Conservation (phyloP, 2,888 invertebrate genomes). For the Drosophila borborema region DNA sequence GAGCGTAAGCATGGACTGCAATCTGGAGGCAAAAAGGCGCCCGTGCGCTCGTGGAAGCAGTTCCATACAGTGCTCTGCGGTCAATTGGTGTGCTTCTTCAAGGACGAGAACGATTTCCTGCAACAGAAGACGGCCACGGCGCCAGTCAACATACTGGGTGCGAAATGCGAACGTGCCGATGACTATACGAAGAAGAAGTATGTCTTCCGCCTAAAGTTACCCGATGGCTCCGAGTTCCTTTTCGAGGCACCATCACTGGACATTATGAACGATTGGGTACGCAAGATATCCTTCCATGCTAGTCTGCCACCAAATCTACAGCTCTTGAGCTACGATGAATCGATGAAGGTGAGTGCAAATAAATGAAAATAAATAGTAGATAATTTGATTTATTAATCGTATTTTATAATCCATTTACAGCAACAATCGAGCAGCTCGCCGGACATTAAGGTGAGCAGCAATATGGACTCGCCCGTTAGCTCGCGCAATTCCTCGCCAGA, state of each 20-base stretch:
- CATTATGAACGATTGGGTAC: conserved; percentile 95
- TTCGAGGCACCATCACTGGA: conserved; percentile 91
- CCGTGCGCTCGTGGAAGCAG: conserved; percentile 97
- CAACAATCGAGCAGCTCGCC: conserved; percentile 85
- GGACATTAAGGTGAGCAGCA: conserved; percentile 83
- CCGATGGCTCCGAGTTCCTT: conserved; percentile 97
- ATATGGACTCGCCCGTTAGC: conserved; percentile 86
- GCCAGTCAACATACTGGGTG: conserved; percentile 92
- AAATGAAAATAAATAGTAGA: not conserved
- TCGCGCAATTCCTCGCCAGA: conserved; percentile 87
- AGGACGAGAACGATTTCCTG: conserved; percentile 95
- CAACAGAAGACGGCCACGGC: conserved; percentile 95
- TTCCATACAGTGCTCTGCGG: conserved; percentile 98
- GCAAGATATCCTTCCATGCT: conserved; percentile 97
- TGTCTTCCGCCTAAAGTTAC: conserved; percentile 94
- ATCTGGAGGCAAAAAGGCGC: conserved; percentile 96
- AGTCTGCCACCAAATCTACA: conserved; percentile 95
- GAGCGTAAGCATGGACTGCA: conserved; percentile 98
- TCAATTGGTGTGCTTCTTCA: conserved; percentile 98
- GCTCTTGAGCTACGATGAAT: conserved; percentile 92
- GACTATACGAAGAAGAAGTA: conserved; percentile 98
- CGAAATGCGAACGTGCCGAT: conserved; percentile 93
- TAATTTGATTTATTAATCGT: not conserved
- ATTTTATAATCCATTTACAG: conserved; percentile 50
- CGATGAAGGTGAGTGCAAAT: conserved; percentile 86